Percentiles rank a stretch among this genome's conserved stretches.
phyloP scores from a whole-genome alignment of 2,797 vertebrate species.

The Pachyuromys duprasi region DNA sequence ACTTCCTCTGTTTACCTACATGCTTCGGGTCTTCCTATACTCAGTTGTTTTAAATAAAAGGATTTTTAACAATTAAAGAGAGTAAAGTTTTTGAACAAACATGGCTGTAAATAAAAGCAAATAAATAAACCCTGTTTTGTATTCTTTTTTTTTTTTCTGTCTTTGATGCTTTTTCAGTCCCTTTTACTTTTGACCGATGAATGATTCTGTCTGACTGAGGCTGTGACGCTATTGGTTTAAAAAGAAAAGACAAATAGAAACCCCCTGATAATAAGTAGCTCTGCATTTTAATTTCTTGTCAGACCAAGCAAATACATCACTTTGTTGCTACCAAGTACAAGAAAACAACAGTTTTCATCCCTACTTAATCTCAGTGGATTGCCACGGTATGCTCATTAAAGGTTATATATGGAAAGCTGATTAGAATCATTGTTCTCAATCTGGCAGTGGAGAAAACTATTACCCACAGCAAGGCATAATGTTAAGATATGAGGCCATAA shows the following conservation, averaged over 20 bases:
- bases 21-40: slow-evolving; percentile 62
- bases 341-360: slow-evolving; percentile 83
- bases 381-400: slow-evolving; percentile 85
- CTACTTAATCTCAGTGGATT: slow-evolving; percentile 82
- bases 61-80: slow-evolving; percentile 63
- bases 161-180: slow-evolving; percentile 60
- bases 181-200: slow-evolving; percentile 71
- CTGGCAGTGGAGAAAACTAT: slow-evolving; percentile 66
- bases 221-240: slow-evolving; percentile 79
- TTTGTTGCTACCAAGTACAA: slow-evolving; percentile 81
- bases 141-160: slow-evolving; percentile 57
- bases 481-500: slow-evolving; percentile 43
- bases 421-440: slow-evolving; percentile 83
- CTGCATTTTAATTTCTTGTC: slow-evolving; percentile 77
- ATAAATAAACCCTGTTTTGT: slow-evolving; percentile 48
- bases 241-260: slow-evolving; percentile 85
- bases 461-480: slow-evolving; percentile 33
- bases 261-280: slow-evolving; percentile 82
- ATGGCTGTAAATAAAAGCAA: background rate
- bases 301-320: slow-evolving; percentile 63
- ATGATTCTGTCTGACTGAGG: slow-evolving; percentile 72
- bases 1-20: slow-evolving; percentile 22
- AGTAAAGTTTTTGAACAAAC: slow-evolving; percentile 12
- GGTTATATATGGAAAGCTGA: slow-evolving; percentile 85
- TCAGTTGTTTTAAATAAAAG: slow-evolving; percentile 45